phyloP scores from a whole-genome alignment of 2,888 invertebrate genomes.

The Calameuta pallipes region DNA sequence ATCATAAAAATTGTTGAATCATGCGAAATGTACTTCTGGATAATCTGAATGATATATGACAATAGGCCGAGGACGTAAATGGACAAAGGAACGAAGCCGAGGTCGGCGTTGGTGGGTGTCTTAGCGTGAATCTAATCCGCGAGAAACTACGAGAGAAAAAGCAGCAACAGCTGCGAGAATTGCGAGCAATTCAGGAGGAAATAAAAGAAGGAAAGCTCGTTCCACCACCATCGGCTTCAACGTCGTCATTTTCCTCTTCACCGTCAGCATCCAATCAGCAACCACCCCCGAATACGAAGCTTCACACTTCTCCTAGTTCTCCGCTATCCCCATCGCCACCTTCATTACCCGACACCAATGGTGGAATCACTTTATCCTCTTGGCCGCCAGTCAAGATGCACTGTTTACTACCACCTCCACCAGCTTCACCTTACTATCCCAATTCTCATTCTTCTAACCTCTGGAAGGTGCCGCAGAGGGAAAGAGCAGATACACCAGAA shows the following conservation, averaged over 20 bases:
- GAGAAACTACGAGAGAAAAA: constrained; percentile 90
- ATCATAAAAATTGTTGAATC: not conserved
- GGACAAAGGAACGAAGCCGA: constrained; percentile 77
- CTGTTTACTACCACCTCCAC: constrained; percentile 56
- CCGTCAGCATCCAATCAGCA: constrained; percentile 58
- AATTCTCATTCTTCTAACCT: constrained; percentile 52
- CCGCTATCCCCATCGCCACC: constrained; percentile 48
- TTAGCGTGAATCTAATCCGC: constrained; percentile 72
- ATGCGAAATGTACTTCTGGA: not conserved
- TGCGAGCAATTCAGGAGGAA: constrained; percentile 86
- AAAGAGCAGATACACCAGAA: constrained; percentile 80
- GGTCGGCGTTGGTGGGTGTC: constrained; percentile 79
- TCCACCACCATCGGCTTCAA: constrained; percentile 72
- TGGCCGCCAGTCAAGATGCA: constrained; percentile 65
- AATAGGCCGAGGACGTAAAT: constrained; percentile 72
- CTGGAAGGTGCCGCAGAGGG: constrained; percentile 63
- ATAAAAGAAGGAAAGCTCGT: constrained; percentile 85
- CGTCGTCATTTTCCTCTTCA: constrained; percentile 55
- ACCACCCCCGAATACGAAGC: constrained; percentile 72
- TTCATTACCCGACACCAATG: constrained; percentile 42
- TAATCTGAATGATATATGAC: not conserved
- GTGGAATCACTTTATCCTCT: constrained; percentile 40
- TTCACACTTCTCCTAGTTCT: constrained; percentile 59
- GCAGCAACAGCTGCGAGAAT: constrained; percentile 85
- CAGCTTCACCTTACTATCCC: constrained; percentile 54